phyloP scores from a whole-genome alignment of 2,888 invertebrate genomes.

The Scaptomyza parva region DNA sequence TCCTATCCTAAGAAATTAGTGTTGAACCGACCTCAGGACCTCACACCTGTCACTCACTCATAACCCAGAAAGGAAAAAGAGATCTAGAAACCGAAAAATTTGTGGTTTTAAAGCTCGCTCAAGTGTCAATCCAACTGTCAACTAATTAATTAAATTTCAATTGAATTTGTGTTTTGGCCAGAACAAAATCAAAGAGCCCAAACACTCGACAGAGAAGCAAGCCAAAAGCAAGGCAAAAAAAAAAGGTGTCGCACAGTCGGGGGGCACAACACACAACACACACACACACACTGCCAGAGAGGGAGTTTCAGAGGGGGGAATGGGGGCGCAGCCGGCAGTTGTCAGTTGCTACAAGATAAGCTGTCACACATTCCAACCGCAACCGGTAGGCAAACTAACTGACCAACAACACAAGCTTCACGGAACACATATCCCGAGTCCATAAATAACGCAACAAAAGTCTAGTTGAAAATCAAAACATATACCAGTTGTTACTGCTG shows the following conservation, averaged over 20 bases:
- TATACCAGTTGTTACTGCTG: slow-evolving; percentile 40
- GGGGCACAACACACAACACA: slow-evolving; percentile 54
- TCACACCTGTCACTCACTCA: slow-evolving; percentile 66
- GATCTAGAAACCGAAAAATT: slow-evolving; percentile 14
- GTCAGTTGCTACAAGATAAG: slow-evolving; percentile 83
- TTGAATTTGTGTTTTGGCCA: slow-evolving; percentile 80
- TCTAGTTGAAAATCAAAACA: slow-evolving; percentile 80
- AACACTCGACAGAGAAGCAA: slow-evolving; percentile 19
- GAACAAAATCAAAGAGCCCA: slow-evolving; percentile 56
- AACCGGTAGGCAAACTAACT: slow-evolving; percentile 49
- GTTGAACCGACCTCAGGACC: slow-evolving; percentile 14
- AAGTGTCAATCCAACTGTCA: slow-evolving; percentile 83
- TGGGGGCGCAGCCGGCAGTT: slow-evolving; percentile 69
- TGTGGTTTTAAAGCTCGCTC: slow-evolving; percentile 55
- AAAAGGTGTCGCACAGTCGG: slow-evolving; percentile 71
- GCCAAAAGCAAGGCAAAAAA: slow-evolving; percentile 7
- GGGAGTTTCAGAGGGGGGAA: slow-evolving; percentile 3
- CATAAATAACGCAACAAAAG: slow-evolving; percentile 68
- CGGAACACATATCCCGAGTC: slow-evolving; percentile 4
- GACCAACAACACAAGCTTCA: slow-evolving; percentile 24
- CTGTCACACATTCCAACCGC: slow-evolving; percentile 80
- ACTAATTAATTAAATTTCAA: slow-evolving; percentile 84
- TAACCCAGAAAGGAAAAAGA: slow-evolving; percentile 9
- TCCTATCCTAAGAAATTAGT: slow-evolving; percentile 7
- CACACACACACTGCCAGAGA: slow-evolving; percentile 1